Conservation (phyloP, 2,797 vertebrate species). For the Hafferia zeledoni region DNA sequence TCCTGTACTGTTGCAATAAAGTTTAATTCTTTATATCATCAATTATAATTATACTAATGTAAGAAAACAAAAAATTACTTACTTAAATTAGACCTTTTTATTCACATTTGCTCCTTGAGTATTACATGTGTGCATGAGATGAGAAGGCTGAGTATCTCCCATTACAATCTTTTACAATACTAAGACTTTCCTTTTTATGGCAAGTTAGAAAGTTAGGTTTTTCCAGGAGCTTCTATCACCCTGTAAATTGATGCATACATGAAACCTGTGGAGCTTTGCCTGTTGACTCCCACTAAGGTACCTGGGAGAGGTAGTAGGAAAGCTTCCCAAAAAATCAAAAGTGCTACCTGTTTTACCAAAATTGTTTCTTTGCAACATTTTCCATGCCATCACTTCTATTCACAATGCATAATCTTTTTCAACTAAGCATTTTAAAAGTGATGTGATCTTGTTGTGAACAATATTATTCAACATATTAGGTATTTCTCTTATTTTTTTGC, state of each 20-base stretch:
- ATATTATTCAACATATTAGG: background rate
- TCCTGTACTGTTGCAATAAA: background rate
- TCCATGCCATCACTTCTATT: background rate
- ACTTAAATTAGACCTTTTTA: background rate
- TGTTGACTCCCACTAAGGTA: background rate
- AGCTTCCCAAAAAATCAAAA: background rate
- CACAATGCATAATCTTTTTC: background rate
- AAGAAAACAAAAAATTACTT: background rate
- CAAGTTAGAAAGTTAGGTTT: background rate
- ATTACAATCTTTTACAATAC: rapidly evolving
- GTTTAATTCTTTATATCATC: background rate
- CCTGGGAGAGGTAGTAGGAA: background rate
- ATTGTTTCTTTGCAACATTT: background rate
- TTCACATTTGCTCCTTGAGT: background rate
- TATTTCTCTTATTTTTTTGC: background rate
- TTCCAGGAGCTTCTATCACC: background rate
- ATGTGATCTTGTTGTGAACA: background rate
- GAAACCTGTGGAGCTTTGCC: background rate
- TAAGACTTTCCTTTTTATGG: background rate
- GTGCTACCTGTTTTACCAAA: background rate
- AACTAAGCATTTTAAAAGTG: background rate
- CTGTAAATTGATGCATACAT: background rate
- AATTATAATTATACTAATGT: background rate
- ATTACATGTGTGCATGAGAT: background rate
- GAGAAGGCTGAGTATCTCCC: background rate